Base-by-base conservation (phyloP, 1,140 invertebrate species). In the Drosophila lacteicornis region DNA sequence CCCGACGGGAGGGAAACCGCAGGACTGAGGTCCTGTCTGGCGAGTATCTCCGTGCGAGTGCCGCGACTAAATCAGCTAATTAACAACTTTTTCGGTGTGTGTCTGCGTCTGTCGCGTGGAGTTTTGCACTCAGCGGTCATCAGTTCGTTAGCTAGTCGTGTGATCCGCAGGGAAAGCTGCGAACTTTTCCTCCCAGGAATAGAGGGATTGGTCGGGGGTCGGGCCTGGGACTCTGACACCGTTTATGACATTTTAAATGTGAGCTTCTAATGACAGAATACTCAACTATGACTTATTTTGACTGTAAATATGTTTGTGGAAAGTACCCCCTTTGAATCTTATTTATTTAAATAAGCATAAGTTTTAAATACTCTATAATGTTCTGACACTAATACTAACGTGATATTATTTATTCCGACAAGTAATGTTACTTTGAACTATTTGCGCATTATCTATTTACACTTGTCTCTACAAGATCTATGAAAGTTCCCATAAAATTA, bases 31-130 rank as follows among this genome's bases (percentile, higher is more conserved):
- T 70, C 63, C 50, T 75, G 43, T 58, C 79, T 59, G 51, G 33
- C n/a, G 9, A 38, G 55, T 51, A 49, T 38, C 27, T 68, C 17
- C 17, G 25, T 66, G 42, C 40, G 38, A 45, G 30, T 66, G 38
- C 50, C 73, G 65, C 62, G 73, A 80, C 75, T 83, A 91, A 91
- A 87, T 91, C 80, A 84, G 88, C 88, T 91, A 91, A 91, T 91
- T 91, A 91, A 91, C 90, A 91, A 90, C 67, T 85, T 90, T 90
- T 62, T 67, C 55, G 60, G 53, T 59, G 43, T 71, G 36, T 70
- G 53, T 58, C 47, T 56, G 27, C 47, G 25, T 51, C 50, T 65
- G 69, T 75, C 74, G 61, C 42, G 55, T 53, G 50, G 42, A 51
- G 73, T 68, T 63, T 25, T 47, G 67, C 85, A 85, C 81, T 88